Evolutionary conservation across 2,888 invertebrate genomes (phyloP).

Genomic region (Mongoloraphidia duomilia): DNA sequence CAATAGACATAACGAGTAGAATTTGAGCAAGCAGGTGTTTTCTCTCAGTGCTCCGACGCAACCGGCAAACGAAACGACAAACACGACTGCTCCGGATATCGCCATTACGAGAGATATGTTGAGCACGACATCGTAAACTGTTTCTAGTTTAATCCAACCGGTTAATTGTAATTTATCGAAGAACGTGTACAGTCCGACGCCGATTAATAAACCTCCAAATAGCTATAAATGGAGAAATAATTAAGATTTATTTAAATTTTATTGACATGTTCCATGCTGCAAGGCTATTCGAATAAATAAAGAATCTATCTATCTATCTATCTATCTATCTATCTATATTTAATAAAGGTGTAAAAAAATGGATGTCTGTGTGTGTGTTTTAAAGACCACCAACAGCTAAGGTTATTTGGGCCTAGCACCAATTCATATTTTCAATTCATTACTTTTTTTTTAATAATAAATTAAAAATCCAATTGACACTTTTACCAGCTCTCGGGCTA

Average conservation of each 20-base stretch:
- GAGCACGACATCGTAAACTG: conserved; percentile 76
- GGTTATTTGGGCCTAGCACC: background rate
- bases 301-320: too few relatives aligned
- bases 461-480: too few relatives aligned
- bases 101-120: conserved; percentile 85
- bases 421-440: too few relatives aligned
- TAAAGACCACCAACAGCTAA: background rate
- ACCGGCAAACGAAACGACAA: conserved; percentile 85
- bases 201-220: conserved; percentile 72
- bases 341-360: too few relatives aligned
- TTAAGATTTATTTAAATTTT: too few relatives aligned
- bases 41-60: conserved; percentile 83
- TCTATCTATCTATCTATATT: too few relatives aligned
- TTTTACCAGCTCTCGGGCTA: too few relatives aligned
- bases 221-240: conserved; percentile 44
- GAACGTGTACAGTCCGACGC: conserved; percentile 80
- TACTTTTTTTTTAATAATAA: too few relatives aligned
- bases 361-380: too few relatives aligned
- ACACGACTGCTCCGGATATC: conserved; percentile 80
- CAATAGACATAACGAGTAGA: conserved; percentile 79
- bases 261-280: too few relatives aligned
- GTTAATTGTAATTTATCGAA: conserved; percentile 86
- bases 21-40: conserved; percentile 82
- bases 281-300: too few relatives aligned
- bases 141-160: conserved; percentile 70